Evolutionary conservation across 2,797 vertebrate species (phyloP).

Genomic region (Pristis pectinata): DNA sequence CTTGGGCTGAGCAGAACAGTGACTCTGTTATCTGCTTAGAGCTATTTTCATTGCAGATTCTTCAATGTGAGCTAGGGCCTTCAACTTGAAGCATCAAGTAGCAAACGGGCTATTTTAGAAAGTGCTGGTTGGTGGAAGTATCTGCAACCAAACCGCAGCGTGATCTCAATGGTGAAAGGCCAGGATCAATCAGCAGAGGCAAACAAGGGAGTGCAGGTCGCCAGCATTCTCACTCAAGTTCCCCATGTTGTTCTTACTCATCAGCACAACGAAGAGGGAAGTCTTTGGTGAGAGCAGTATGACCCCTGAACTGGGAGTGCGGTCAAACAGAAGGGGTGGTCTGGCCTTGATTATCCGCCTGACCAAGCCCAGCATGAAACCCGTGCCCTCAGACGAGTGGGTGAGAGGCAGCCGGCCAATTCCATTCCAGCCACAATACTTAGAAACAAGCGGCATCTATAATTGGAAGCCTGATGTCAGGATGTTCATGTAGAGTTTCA

Average conservation of each 20-base stretch:
- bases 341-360: not conserved
- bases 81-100: not conserved
- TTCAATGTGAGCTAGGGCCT: no score
- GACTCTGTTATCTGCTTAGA: slow-evolving; percentile 5
- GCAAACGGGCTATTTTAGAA: not conserved
- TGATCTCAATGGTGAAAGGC: no score
- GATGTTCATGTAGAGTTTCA: not conserved
- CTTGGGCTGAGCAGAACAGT: slow-evolving; percentile 41
- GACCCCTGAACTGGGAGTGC: not conserved
- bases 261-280: not conserved
- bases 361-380: no score
- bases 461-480: not conserved
- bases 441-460: not conserved
- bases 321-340: not conserved
- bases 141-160: not conserved
- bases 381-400: no score
- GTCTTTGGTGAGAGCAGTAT: no score
- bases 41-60: slow-evolving; percentile 13
- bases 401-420: no score
- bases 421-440: not conserved
- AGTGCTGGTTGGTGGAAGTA: no score
- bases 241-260: not conserved
- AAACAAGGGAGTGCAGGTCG: not conserved
- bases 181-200: not conserved
- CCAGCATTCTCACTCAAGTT: not conserved